Base-by-base conservation (phyloP, 2,113 vertebrate species). In the Glaucomys volans region DNA sequence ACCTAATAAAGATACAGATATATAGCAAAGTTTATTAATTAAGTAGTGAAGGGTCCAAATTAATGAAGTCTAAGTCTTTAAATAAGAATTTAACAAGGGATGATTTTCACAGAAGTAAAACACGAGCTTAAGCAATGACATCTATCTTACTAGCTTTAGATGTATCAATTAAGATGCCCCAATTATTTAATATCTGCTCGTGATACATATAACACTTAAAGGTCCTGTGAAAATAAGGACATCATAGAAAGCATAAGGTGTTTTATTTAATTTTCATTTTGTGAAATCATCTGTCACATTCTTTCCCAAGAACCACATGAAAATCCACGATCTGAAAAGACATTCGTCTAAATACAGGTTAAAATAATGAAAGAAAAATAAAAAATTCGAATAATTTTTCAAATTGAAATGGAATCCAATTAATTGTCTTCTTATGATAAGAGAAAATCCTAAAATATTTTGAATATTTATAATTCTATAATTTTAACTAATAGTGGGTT, bases 311-410 rank as follows among this genome's bases (percentile, higher is more conserved):
- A 87, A 94, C 54, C 4, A n/a, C 50, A 88, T 11, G 11, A 92
- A 87, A 92, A 91, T 44, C 2, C n/a, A 71, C 24, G 6, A 82
- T 24, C 35, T 54, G 71, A 92, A 71, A 96, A 82, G 3, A 3
- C 20, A 72, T 90, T 90, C 67, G 90, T 42, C 2, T 93, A 14
- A 80, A 67, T 47, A 8, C 12, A 84, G 35, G 9, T 88, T 80
- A 91, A 96, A 92, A 64, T 54, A 35, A 82, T 74, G 11, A 84
- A 93, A 50, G 1, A 95, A 95, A 93, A 50, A 24, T 72, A 87
- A 91, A 50, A 50, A 74, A 66, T 83, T 77, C 50, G 44, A 88
- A 59, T n/a, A 80, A 35, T n/a, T 35, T 54, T 74, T 67, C 10
- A 84, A 84, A 79, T n/a, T 84, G 40, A 80, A 88, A 84, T 88